Evolutionary conservation across 2,797 vertebrate genomes (phyloP).

Genomic region (Salmo trutta): DNA sequence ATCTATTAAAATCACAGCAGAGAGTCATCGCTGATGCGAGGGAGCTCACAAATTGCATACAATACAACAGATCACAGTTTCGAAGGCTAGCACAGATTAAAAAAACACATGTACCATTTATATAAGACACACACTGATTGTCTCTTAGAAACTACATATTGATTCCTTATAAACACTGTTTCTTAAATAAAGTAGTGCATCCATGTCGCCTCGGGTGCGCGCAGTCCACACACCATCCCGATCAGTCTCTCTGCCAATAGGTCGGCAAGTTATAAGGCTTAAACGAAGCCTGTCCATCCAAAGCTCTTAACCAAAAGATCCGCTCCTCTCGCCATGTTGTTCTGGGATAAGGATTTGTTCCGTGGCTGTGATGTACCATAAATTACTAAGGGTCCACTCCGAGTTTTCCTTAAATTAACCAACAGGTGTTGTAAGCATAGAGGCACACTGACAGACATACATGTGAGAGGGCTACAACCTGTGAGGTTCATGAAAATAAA

Average conservation of each 20-base stretch:
- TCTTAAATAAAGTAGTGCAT: slow-evolving; percentile 99
- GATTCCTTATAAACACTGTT: slow-evolving; percentile 99
- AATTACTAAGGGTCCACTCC: slow-evolving; percentile 59
- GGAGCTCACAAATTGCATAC: slow-evolving; percentile 94
- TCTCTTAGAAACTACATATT: slow-evolving; percentile 99
- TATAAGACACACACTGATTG: slow-evolving; percentile 99
- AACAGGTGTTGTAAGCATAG: slow-evolving; percentile 70
- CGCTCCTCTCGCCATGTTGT: slow-evolving; percentile 61
- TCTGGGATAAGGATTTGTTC: slow-evolving; percentile 67
- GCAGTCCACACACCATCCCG: slow-evolving; percentile 88
- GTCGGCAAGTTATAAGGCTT: slow-evolving; percentile 79
- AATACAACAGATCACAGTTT: slow-evolving; percentile 99
- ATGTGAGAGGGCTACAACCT: slow-evolving; percentile 59
- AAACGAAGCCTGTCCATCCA: slow-evolving; percentile 80
- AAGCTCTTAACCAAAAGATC: slow-evolving; percentile 77
- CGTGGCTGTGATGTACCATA: slow-evolving; percentile 69
- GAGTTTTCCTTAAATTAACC: slow-evolving; percentile 58
- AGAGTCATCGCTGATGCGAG: slow-evolving; percentile 82
- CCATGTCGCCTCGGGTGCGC: slow-evolving; percentile 89
- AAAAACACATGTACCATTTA: slow-evolving; percentile 99
- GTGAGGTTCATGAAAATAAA: slow-evolving; percentile 49
- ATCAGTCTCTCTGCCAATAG: slow-evolving; percentile 79
- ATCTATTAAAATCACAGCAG: slow-evolving; percentile 96
- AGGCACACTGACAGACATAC: slow-evolving; percentile 56
- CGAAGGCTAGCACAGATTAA: slow-evolving; percentile 98